Conservation (phyloP, 2,113 vertebrate genomes). For the Gnathonemus longibarbis region DNA sequence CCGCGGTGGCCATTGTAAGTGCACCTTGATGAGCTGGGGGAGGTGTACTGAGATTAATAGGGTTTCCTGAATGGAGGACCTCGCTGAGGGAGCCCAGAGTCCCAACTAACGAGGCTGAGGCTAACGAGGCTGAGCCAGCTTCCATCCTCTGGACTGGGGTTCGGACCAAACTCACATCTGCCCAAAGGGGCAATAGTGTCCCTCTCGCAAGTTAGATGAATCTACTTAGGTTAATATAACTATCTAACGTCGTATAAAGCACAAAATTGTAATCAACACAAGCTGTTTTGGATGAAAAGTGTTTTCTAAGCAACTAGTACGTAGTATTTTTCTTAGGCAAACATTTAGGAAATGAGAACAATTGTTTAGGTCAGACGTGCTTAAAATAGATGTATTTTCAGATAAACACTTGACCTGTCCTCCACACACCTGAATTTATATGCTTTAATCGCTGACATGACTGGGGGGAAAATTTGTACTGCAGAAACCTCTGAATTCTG, state of each 20-base stretch:
- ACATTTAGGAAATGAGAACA: not conserved
- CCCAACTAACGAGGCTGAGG: not conserved
- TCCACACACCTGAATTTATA: not conserved
- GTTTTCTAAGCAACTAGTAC: not conserved
- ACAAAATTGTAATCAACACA: not conserved
- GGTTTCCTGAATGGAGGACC: not conserved
- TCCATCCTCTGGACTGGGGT: not conserved
- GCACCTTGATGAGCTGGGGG: not conserved
- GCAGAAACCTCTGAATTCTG: constrained; percentile 35
- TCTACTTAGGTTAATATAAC: not conserved
- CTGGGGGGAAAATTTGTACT: not conserved
- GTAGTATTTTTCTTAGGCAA: not conserved
- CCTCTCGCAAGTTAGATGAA: not conserved
- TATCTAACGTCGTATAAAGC: not conserved
- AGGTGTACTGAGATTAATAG: not conserved
- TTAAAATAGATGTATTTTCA: not conserved
- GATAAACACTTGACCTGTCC: not conserved
- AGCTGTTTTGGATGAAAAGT: not conserved
- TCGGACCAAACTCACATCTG: not conserved
- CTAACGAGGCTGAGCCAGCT: not conserved
- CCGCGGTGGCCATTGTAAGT: not conserved
- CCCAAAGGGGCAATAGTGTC: not conserved
- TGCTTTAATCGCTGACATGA: not conserved
- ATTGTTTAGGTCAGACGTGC: not conserved
- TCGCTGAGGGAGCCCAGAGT: not conserved